These are phyloP conservation scores for Oncorhynchus nerka DNA, from an alignment of 2,113 vertebrate species.

Conservation along the genomic window DNA sequence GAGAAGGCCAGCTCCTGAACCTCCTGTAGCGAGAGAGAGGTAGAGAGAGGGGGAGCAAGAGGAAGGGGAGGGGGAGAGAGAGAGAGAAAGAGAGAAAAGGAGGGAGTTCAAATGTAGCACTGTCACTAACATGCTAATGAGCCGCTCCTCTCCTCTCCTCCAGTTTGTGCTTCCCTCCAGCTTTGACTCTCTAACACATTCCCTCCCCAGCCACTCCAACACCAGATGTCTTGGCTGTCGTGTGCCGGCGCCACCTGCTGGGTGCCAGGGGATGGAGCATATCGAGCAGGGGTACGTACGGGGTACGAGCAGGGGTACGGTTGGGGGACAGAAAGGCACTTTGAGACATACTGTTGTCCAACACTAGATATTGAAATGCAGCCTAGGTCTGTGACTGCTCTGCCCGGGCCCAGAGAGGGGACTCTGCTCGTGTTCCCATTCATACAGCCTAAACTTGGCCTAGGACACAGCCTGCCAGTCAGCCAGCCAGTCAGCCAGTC, in stretches of 20 bases:
- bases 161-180: background rate
- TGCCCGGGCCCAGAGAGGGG: conserved; percentile 30
- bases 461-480: conserved; percentile 8
- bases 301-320: background rate
- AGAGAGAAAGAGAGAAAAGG: no score
- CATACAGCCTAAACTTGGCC: conserved; percentile 8
- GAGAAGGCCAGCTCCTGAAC: conserved; percentile 97
- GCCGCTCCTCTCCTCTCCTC: background rate
- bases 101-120: no score
- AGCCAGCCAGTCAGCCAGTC: conserved; percentile 14
- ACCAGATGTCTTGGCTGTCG: background rate
- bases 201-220: background rate
- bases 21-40: conserved; percentile 77
- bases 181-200: background rate
- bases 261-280: background rate
- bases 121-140: background rate
- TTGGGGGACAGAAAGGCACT: background rate
- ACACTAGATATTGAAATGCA: no score
- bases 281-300: background rate
- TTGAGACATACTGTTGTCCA: background rate
- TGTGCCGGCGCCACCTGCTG: background rate
- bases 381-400: no score
- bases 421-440: conserved; percentile 50
- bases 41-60: background rate
- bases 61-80: background rate